Base-by-base conservation (phyloP, 1,140 invertebrate species). In the Drosophila lini region DNA sequence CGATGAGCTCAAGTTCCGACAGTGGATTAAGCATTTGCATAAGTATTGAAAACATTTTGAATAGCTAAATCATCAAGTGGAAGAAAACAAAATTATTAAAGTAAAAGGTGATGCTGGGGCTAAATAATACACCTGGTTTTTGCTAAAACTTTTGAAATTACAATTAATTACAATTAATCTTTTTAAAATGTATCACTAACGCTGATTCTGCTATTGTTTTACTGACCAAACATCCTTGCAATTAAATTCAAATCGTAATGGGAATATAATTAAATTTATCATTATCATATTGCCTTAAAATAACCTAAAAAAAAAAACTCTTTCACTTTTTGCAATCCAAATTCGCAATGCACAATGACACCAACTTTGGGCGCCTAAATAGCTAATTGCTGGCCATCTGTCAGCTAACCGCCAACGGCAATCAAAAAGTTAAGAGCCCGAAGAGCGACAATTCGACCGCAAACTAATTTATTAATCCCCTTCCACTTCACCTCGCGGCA, bases 391-490 rank as follows among this genome's bases (percentile, higher is more conserved):
- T 22, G 40, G 42, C 79, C 82, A 86, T 86, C 80, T 86, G 82
- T 86, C 80, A 82, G 71, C 59, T 59, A 80, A 88, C 62, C 70
- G 67, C 70, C 67, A 74, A 59, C 65, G 71, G 84, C 82, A 83
- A 86, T 86, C 82, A 86, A 86, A 86, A 86, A 86, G 82, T 86
- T 86, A 88, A 86, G 83, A 86, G 80, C 76, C 76, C 80, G 77
- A 89, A 84, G 79, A 89, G 69, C 73, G 77, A 80, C 83, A 88
- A 80, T 84, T 88, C 78, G 74, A 84, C 84, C 84, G 62, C 84
- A 88, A 89, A 89, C 84, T 88, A 90, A 88, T 88, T 89, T 88
- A 88, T 88, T 89, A 88, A 88, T 80, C 84, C 77, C 77, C 67
- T 65, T 48, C 62, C 50, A 60, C 44, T 61, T 45, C 68, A 40